Base-by-base conservation (phyloP, 1,140 invertebrate genomes). In the Drosophila rufa region DNA sequence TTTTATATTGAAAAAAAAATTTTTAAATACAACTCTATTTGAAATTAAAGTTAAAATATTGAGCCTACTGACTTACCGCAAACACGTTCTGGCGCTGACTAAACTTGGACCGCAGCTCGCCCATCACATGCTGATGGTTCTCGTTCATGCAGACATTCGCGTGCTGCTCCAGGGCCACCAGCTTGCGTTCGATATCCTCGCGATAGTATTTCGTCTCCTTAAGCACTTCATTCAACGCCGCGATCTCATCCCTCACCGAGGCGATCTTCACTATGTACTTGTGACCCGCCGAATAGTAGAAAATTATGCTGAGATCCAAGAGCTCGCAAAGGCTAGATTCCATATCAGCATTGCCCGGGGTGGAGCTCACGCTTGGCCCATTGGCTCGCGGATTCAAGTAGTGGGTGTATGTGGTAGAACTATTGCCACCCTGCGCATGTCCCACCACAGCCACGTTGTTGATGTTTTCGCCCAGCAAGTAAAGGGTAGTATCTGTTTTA, bases 181-280 rank as follows among this genome's bases (percentile, higher is more conserved):
- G 53, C 27, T 92, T 92, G 25, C 81, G 79, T 51, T 92, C 83
- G 11, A 93, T 82, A 25, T 93, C 90, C 64, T 92, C 85, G 1
- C 91, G 92, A 65, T 92, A 92, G n/a, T 68, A 85, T 60, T 92
- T 93, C 0, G 92, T 93, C 60, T 92, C 92, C 27, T 77, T 75
- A 3, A 93, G 80, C 27, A 92, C 82, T 40, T 93, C 92, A 42
- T 92, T 93, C 15, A 93, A 73, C n/a, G 79, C 81, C 3, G 87
- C 91, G 33, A 93, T 93, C 69, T 92, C 91, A 73, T 93, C 92
- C 4, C 92, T 79, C 3, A 93, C 86, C 4, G 82, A 59, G 6
- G 91, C 84, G 38, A 93, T 86, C 68, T 93, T 93, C 1, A 93
- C 82, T 62, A 93, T 91, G 70, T 93, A 92, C 56, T 93, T 93